Percentiles rank a stretch among this genome's conserved stretches.
These are phyloP conservation scores for Nomada lathburiana DNA, from an alignment of 2,888 invertebrate genomes.

Conservation along the genomic window DNA sequence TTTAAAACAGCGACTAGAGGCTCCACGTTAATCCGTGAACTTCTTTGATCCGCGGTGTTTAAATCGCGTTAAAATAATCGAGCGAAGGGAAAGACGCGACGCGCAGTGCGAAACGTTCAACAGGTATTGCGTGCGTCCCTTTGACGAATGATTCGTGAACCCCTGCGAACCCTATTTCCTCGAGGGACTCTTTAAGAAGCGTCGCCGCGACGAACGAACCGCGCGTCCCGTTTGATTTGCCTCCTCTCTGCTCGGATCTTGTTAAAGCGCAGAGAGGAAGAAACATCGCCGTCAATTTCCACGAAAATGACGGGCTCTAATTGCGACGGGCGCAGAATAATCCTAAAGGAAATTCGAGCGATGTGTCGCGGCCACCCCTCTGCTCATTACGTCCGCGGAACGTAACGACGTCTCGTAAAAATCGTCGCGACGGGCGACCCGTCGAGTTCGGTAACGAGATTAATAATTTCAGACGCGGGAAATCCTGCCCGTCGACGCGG, in stretches of 20 bases:
- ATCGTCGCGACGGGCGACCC: background rate
- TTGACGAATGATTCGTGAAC: constrained; percentile 6
- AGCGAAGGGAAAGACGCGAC: background rate
- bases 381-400: constrained; percentile 7
- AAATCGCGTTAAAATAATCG: constrained; percentile 26
- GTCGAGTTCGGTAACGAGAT: constrained; percentile 21
- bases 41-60: background rate
- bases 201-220: no score
- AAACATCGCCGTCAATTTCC: no score
- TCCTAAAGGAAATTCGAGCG: no score
- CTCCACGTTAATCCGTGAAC: background rate
- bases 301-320: no score
- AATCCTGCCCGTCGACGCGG: background rate
- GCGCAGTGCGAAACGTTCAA: constrained; percentile 25
- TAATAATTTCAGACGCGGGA: constrained; percentile 21
- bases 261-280: no score
- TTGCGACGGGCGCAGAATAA: no score
- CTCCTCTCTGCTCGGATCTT: no score
- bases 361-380: no score
- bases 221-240: no score
- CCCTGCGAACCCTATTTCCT: no score
- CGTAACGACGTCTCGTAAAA: constrained; percentile 12
- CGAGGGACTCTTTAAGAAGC: background rate
- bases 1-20: background rate
- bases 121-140: constrained; percentile 31